phyloP scores from a whole-genome alignment of 2,113 vertebrate genomes.

The Leptodactylus fuscus region DNA sequence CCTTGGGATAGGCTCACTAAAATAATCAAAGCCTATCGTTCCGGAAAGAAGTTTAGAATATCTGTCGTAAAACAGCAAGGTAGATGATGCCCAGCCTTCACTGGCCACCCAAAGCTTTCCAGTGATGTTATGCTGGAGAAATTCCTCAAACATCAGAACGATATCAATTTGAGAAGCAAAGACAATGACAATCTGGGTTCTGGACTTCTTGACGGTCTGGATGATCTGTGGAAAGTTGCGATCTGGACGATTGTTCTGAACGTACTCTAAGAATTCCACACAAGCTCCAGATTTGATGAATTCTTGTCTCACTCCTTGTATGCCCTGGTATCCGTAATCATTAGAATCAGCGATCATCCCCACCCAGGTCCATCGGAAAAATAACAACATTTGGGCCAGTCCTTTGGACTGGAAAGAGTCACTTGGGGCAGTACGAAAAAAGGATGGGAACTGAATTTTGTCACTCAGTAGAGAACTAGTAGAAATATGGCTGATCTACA shows the following conservation, averaged over 20 bases:
- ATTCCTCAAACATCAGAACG: slow-evolving; percentile 1
- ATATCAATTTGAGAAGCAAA: slow-evolving; percentile 25
- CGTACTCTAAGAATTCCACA: slow-evolving; percentile 24
- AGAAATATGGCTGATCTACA: slow-evolving; percentile 76
- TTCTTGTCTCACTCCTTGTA: slow-evolving; percentile 27
- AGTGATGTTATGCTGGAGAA: slow-evolving; percentile 42
- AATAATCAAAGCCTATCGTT: slow-evolving; percentile 41
- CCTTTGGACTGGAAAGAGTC: slow-evolving; percentile 74
- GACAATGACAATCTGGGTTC: slow-evolving; percentile 27
- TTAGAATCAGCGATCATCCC: slow-evolving; percentile 61
- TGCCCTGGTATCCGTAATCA: slow-evolving; percentile 44
- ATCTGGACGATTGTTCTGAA: slow-evolving; percentile 1
- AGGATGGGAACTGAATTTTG: slow-evolving; percentile 68
- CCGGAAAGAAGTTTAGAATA: slow-evolving; percentile 9
- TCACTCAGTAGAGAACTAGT: slow-evolving; percentile 75
- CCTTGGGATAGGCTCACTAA: slow-evolving; percentile 26
- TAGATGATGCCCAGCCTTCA: slow-evolving; percentile 47
- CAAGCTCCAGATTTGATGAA: slow-evolving; percentile 36
- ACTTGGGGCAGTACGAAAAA: slow-evolving; percentile 76
- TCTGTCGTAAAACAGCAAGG: slow-evolving; percentile 4
- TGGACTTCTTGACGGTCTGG: slow-evolving; percentile 30
- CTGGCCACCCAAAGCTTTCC: slow-evolving; percentile 51
- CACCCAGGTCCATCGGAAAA: slow-evolving; percentile 77
- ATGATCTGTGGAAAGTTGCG: slow-evolving; percentile 38
- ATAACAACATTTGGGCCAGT: slow-evolving; percentile 69